Evolutionary conservation across 1,140 invertebrate genomes (phyloP), one percentile per base, ranked within the genome.

Genomic region (Yoshiicerus persimilis): DNA sequence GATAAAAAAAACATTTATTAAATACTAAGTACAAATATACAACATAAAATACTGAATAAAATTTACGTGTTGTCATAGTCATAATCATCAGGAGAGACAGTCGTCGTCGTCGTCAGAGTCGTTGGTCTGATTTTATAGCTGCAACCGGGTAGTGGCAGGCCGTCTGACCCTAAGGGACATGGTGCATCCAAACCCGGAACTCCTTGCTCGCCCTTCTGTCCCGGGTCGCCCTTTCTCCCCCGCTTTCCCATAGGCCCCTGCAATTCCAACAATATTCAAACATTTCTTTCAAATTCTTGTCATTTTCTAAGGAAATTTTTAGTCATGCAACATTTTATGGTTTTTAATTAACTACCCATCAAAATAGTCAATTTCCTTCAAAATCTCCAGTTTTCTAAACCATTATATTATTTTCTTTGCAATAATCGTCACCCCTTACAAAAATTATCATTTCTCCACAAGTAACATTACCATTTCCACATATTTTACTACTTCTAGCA

Each of bases 171-270:
- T 80, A 98, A 93, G 86, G 98, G 98, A 94, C 98, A 99, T 2
- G 98, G 98, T 47, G 98, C 98, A 93, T 99, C 98, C 89, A 99
- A 93, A 87, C 98, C 98, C 20, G 98, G 98, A 89, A 98, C 97
- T 90, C 97, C 97, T 93, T 98, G 97, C 91, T 98, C 97, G 86
- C 98, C 98, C 93, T 98, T 97, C 91, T 96, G 95, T 86, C 97
- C 97, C 92, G 96, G 96, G 92, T 97, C 96, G 87, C 98, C 98
- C 93, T 96, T 97, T 90, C 96, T 94, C 70, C 98, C 98, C 91
- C 97, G 94, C 93, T 97, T 97, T 75, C 98, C 98, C 86, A 94
- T 93, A 77, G 95, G 95, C 75, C 97, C 98, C 96, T 97, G 91
- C 91, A 90, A 92, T 91, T 84, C 80, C 92, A 91, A 90, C 77